These are phyloP conservation scores for Aelia acuminata DNA, from an alignment of 2,888 invertebrate genomes.

Conservation along the genomic window DNA sequence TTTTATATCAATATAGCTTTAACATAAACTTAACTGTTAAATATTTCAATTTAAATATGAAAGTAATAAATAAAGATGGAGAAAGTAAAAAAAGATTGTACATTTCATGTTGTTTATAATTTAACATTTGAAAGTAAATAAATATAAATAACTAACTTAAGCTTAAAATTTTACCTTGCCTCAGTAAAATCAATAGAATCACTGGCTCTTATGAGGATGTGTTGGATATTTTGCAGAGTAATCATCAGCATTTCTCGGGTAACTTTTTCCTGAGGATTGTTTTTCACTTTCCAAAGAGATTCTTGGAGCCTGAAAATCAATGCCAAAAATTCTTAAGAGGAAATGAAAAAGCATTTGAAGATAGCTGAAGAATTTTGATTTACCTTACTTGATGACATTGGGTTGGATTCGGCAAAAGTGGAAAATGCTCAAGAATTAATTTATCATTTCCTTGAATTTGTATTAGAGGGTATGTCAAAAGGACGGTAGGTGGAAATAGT, in stretches of 20 bases:
- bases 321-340: not conserved
- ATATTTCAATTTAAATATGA: too few relatives aligned
- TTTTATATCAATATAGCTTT: not conserved
- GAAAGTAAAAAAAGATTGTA: too few relatives aligned
- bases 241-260: constrained; percentile 88
- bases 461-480: constrained; percentile 82
- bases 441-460: constrained; percentile 84
- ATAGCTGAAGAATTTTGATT: constrained; percentile 25
- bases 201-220: constrained; percentile 83
- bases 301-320: constrained; percentile 77
- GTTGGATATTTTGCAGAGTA: constrained; percentile 88
- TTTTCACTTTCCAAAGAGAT: constrained; percentile 81
- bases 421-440: constrained; percentile 82
- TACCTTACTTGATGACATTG: constrained; percentile 73
- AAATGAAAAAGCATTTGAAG: constrained; percentile 21
- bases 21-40: not conserved
- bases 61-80: too few relatives aligned
- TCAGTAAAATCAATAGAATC: constrained; percentile 75
- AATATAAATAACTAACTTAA: constrained; percentile 15
- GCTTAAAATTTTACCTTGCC: constrained; percentile 71
- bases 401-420: constrained; percentile 69
- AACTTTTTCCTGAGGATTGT: constrained; percentile 73
- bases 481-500: constrained; percentile 71
- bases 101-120: not conserved
- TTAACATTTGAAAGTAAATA: not conserved